phyloP scores from a whole-genome alignment of 2,797 vertebrate species.

The Australoheros facetus region DNA sequence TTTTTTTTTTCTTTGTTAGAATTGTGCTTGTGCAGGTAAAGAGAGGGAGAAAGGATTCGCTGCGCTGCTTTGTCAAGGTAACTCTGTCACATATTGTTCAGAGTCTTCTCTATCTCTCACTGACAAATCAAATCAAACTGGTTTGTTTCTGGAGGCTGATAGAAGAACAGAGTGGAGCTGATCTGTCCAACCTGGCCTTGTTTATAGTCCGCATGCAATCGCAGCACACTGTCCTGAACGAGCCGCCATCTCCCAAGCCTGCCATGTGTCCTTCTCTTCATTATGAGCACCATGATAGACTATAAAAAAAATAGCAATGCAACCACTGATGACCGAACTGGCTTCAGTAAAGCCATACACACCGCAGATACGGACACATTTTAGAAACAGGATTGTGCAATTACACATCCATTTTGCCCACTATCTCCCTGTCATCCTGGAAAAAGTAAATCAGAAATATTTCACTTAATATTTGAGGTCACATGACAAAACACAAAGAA shows the following conservation, averaged over 20 bases:
- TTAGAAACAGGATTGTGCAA: too few relatives aligned
- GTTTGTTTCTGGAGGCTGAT: slow-evolving; percentile 54
- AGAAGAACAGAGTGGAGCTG: slow-evolving; percentile 39
- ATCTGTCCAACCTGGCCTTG: slow-evolving; percentile 39
- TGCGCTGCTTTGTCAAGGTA: slow-evolving; percentile 43
- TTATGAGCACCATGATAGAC: slow-evolving; percentile 7
- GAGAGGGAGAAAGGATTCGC: slow-evolving; percentile 45
- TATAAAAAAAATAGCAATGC: slow-evolving; percentile 9
- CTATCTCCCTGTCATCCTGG: neutral
- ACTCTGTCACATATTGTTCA: slow-evolving; percentile 67
- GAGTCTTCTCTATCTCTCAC: slow-evolving; percentile 54
- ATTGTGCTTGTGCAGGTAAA: slow-evolving; percentile 63
- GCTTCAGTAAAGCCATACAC: neutral
- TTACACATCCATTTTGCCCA: neutral
- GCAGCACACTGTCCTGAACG: slow-evolving; percentile 19
- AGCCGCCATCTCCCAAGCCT: slow-evolving; percentile 8
- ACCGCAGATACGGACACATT: neutral
- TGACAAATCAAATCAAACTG: slow-evolving; percentile 71
- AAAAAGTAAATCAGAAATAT: neutral
- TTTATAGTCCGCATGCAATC: slow-evolving; percentile 59
- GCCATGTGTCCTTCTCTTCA: neutral
- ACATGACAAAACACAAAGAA: neutral
- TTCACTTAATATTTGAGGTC: neutral
- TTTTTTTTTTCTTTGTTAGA: slow-evolving; percentile 68
- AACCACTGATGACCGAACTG: neutral